These are phyloP conservation scores for Pachydiplax longipennis DNA, from an alignment of 2,888 invertebrate species.

Conservation along the genomic window DNA sequence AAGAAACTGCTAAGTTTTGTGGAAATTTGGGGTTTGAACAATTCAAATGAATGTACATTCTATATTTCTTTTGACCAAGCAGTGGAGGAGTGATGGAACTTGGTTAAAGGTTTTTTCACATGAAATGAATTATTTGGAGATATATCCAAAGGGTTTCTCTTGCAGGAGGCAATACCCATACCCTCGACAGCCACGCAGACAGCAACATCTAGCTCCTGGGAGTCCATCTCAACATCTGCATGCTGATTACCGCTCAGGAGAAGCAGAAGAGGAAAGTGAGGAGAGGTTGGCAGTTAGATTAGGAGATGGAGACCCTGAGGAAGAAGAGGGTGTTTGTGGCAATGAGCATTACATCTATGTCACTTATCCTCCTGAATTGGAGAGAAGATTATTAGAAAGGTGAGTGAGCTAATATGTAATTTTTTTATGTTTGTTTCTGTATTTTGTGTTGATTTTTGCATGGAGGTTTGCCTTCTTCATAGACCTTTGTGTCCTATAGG, in stretches of 20 bases:
- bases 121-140: not conserved
- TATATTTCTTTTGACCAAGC: too few species aligned
- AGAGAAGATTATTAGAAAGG: conserved; percentile 83
- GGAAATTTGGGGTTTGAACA: too few species aligned
- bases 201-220: conserved; percentile 8
- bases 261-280: conserved; percentile 50
- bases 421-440: not conserved
- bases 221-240: conserved; percentile 48
- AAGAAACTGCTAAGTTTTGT: too few species aligned
- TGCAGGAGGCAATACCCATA: conserved; percentile 21
- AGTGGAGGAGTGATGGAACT: too few species aligned
- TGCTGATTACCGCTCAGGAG: conserved; percentile 54
- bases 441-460: not conserved
- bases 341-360: conserved; percentile 80
- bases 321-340: conserved; percentile 14
- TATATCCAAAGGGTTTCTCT: not conserved
- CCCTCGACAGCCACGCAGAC: conserved; percentile 13
- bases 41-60: too few species aligned
- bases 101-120: too few species aligned
- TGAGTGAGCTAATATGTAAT: conserved; percentile 59
- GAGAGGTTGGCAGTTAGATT: conserved; percentile 52
- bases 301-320: conserved; percentile 26
- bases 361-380: conserved; percentile 85
- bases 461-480: conserved; percentile 7
- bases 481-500: not conserved